A percentile compares a stretch with the other conserved stretches of the same genome.
Evolutionary conservation across 2,797 vertebrate genomes (phyloP).

Genomic region (Danio tinwini): DNA sequence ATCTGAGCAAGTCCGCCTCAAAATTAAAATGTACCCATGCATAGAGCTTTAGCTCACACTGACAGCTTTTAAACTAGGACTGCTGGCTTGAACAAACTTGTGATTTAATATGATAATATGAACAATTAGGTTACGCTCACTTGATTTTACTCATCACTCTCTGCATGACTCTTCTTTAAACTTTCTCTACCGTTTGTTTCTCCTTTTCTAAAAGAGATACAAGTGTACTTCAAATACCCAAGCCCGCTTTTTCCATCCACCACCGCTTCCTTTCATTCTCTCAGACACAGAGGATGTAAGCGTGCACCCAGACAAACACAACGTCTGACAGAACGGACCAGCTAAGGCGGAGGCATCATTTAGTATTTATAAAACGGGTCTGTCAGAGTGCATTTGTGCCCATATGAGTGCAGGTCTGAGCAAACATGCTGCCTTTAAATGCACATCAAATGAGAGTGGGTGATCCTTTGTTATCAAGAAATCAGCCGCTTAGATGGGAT

Average conservation of each 20-base stretch:
- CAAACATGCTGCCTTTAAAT: conserved; percentile 25
- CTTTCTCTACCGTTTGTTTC: conserved; percentile 10
- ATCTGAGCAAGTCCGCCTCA: conserved; percentile 6
- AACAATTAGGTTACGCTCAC: background rate
- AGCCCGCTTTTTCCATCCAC: conserved; percentile 1
- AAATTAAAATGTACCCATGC: background rate
- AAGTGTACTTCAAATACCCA: conserved; percentile 7
- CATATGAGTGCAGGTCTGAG: background rate
- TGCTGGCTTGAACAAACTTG: background rate
- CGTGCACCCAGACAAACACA: conserved; percentile 26
- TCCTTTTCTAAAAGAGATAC: conserved; percentile 7
- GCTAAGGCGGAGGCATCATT: conserved; percentile 36
- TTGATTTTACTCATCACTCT: background rate
- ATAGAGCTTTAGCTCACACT: background rate
- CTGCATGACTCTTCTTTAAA: conserved; percentile 21
- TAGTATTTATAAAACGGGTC: conserved; percentile 40
- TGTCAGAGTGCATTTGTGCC: conserved; percentile 6
- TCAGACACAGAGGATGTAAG: conserved; percentile 24
- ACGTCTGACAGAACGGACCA: conserved; percentile 10
- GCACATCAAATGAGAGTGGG: conserved; percentile 16
- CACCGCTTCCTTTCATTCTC: background rate
- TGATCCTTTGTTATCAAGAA: conserved; percentile 25
- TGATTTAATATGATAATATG: background rate
- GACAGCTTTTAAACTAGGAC: background rate
- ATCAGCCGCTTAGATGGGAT: conserved; percentile 2